phyloP scores from a whole-genome alignment of 2,113 vertebrate genomes.

The Nothobranchius furzeri region DNA sequence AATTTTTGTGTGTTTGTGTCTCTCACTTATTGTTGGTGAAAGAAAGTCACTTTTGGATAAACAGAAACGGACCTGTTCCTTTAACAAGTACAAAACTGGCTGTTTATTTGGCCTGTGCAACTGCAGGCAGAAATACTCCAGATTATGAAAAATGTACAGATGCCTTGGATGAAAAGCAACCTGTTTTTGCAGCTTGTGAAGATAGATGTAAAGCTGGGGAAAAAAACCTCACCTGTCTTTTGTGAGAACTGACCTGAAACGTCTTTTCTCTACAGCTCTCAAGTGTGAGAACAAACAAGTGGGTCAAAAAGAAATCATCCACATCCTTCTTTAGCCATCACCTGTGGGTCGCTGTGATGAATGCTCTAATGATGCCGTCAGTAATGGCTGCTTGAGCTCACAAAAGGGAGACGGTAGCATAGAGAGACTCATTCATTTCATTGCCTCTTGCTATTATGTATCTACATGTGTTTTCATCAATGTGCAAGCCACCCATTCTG shows the following conservation, averaged over 20 bases:
- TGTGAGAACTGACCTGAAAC: not conserved
- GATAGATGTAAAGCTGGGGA: not conserved
- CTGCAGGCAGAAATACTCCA: not conserved
- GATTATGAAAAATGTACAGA: not conserved
- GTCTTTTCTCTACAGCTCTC: not conserved
- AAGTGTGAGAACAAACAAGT: conserved; percentile 22
- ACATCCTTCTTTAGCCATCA: conserved; percentile 29
- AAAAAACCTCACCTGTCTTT: conserved; percentile 3
- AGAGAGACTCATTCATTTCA: conserved; percentile 31
- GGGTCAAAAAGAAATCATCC: conserved; percentile 37
- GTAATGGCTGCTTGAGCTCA: conserved; percentile 37
- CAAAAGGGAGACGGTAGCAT: conserved; percentile 21
- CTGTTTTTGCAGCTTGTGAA: not conserved
- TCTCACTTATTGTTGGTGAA: conserved; percentile 52
- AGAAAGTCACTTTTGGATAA: conserved; percentile 62
- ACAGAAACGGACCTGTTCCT: conserved; percentile 62
- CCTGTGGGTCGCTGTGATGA: conserved; percentile 42
- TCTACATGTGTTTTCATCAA: conserved; percentile 57
- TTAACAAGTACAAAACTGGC: conserved; percentile 21
- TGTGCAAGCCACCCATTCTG: conserved; percentile 45
- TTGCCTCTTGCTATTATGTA: conserved; percentile 18
- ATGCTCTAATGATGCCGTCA: conserved; percentile 44
- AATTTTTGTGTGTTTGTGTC: conserved; percentile 15
- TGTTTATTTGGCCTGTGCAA: not conserved
- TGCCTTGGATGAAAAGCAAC: not conserved